These are phyloP conservation scores for Cervus canadensis DNA, from an alignment of 2,113 vertebrate species.

Conservation along the genomic window DNA sequence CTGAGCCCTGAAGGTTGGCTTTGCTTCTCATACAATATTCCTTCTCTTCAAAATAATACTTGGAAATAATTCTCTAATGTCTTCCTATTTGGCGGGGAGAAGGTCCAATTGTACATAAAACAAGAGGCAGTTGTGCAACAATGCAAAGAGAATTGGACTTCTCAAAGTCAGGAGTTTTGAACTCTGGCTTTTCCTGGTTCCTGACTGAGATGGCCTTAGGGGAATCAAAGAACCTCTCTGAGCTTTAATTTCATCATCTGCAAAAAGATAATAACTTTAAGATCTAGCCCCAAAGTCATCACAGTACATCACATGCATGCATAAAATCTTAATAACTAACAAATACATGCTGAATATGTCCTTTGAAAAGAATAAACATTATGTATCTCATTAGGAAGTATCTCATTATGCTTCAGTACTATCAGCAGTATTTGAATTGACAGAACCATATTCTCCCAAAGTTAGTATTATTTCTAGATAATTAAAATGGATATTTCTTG, in stretches of 20 bases:
- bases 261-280: background rate
- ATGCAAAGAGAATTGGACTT: background rate
- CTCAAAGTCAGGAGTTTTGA: background rate
- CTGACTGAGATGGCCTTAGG: background rate
- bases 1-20: background rate
- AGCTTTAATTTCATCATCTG: background rate
- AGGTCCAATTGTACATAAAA: background rate
- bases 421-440: background rate
- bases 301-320: background rate
- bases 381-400: background rate
- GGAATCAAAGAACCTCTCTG: background rate
- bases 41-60: background rate
- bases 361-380: background rate
- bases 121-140: background rate
- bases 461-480: background rate
- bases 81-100: background rate
- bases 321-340: background rate
- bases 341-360: background rate
- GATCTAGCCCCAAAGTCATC: background rate
- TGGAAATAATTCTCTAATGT: background rate
- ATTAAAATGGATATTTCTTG: background rate
- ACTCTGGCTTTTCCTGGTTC: background rate
- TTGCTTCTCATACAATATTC: background rate
- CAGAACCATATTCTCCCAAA: background rate
- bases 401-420: background rate